phyloP scores from a whole-genome alignment of 2,113 vertebrate species.

The Myrmophylax atrothorax region DNA sequence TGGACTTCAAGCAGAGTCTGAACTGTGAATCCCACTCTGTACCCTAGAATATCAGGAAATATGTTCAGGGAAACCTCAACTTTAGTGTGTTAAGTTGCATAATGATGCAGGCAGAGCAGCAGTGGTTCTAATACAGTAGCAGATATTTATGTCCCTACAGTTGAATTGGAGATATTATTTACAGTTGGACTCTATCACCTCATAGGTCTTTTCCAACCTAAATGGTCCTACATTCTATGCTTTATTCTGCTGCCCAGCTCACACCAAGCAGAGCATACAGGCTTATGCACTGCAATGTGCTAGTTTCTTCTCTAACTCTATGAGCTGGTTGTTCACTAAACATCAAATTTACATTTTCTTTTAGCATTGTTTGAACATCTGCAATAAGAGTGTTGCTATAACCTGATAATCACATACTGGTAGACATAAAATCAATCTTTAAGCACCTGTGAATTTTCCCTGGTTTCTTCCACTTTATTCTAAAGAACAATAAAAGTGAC shows the following conservation, averaged over 20 bases:
- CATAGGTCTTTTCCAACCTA: not conserved
- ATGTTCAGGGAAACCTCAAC: not conserved
- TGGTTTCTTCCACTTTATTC: not conserved
- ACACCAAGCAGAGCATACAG: not conserved
- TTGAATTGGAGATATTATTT: not conserved
- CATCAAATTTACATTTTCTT: not conserved
- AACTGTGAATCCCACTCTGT: not conserved
- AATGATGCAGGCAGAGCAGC: not conserved
- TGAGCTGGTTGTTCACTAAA: not conserved
- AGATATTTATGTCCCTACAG: not conserved
- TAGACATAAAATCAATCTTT: slow-evolving; percentile 13
- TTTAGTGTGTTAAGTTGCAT: not conserved
- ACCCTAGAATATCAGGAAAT: not conserved
- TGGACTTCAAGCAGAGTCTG: not conserved
- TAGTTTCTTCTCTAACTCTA: not conserved
- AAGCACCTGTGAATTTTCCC: not conserved
- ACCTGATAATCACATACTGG: not conserved
- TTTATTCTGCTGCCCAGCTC: not conserved
- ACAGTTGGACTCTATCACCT: rapidly evolving
- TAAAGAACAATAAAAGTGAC: slow-evolving; percentile 1
- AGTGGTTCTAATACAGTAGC: not conserved
- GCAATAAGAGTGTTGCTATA: not conserved
- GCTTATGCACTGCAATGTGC: not conserved
- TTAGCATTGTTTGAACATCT: not conserved
- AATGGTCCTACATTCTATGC: not conserved